phyloP scores from a whole-genome alignment of 2,113 vertebrate genomes.

The Entomyzon cyanotis region DNA sequence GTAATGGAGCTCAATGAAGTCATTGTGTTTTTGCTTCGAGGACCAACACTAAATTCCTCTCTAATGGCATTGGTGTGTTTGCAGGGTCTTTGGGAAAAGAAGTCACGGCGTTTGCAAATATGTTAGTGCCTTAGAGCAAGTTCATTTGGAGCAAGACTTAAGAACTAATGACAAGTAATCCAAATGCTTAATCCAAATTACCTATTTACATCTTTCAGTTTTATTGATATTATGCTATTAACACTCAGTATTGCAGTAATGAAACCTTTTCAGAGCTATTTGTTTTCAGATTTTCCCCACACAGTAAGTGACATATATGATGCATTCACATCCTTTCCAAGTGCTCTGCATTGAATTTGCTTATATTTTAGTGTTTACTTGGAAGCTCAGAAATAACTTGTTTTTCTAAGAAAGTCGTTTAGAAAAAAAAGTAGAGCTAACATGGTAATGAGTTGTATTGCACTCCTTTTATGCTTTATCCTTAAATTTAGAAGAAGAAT shows the following conservation, averaged over 20 bases:
- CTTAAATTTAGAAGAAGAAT: background rate
- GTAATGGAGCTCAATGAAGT: slow-evolving; percentile 6
- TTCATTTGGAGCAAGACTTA: background rate
- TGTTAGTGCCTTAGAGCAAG: background rate
- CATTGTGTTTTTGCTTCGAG: background rate
- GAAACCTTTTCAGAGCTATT: background rate
- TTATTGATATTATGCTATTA: background rate
- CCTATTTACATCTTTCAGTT: background rate
- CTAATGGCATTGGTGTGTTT: background rate
- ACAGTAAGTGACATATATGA: background rate
- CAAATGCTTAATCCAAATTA: background rate
- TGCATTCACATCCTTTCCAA: background rate
- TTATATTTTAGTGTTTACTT: background rate
- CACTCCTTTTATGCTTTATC: background rate
- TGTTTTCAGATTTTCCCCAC: background rate
- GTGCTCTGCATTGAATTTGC: background rate
- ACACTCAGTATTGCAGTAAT: background rate
- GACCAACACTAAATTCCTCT: background rate
- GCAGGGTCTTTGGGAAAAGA: background rate
- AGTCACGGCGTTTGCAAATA: background rate
- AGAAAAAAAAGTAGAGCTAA: background rate
- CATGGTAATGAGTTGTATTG: background rate
- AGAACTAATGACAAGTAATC: background rate
- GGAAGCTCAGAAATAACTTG: background rate
- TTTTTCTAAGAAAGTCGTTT: background rate